Evolutionary conservation across 2,113 vertebrate genomes (phyloP), one percentile per base, ranked within the genome.

Genomic region (Oncorhynchus kisutch): DNA sequence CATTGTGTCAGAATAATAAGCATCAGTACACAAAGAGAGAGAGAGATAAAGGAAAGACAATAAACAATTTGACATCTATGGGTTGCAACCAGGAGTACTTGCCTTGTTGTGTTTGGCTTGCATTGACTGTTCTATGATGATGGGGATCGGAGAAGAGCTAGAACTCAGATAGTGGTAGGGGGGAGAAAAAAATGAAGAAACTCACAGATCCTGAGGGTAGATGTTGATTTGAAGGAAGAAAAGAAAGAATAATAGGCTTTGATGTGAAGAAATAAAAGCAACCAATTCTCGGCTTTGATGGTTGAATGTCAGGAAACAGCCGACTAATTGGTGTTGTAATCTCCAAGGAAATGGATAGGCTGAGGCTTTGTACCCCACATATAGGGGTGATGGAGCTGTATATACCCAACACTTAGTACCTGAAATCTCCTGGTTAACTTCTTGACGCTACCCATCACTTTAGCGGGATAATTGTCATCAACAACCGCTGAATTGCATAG

Each of bases 151-250:
- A 84, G 67, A 85, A 74, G 70, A 72, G 68, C 62, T 67, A n/a
- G 57, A 73, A 85, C 84, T 88, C 69, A 71, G 85, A 48, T 77
- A 68, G 76, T 69, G 74, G 27, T 80, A 51, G 66, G 82, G 77
- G 85, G 82, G 27, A 81, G 76, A 71, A 71, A 78, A 75, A 60
- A 39, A 77, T 70, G 76, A 11, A 78, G 83, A 78, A 76, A 82
- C 68, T 74, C 76, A 71, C 73, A 86, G 84, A 88, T 88, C 90
- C 91, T 86, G 62, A 67, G 88, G 88, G 81, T 86, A 78, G 88
- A 89, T 92, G 90, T 84, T 90, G 90, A 90, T 92, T 92, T 90
- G 81, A 91, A 88, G 80, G 81, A 80, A 89, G 85, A 90, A 90
- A 85, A 87, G 82, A 88, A 91, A 85, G 82, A 90, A 91, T 89